Conservation (phyloP, 2,797 vertebrate genomes). For the Thamnophis elegans region DNA sequence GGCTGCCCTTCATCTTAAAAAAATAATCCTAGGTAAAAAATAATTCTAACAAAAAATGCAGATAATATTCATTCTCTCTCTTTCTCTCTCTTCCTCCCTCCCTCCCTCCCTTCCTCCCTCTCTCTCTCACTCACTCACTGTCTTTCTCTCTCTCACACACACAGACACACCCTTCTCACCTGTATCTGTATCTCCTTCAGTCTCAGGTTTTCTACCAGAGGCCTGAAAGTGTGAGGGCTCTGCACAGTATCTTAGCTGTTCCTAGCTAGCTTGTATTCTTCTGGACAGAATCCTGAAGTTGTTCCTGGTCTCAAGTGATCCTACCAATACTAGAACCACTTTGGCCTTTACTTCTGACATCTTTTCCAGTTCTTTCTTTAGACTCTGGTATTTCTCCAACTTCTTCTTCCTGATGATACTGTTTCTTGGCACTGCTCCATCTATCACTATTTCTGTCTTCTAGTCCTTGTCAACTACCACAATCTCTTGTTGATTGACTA, state of each 20-base stretch:
- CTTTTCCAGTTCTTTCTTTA: neutral
- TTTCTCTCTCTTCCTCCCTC: accelerated
- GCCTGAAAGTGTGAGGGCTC: neutral
- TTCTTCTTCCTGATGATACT: neutral
- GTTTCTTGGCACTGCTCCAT: neutral
- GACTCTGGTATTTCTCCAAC: neutral
- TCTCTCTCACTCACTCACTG: accelerated
- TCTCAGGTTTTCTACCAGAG: neutral
- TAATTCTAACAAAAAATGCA: neutral
- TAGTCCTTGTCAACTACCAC: neutral
- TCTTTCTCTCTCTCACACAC: no score
- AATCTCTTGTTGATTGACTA: neutral
- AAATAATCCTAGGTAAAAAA: neutral
- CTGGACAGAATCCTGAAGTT: neutral
- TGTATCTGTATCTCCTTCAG: neutral
- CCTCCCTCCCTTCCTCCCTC: no score
- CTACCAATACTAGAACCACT: neutral
- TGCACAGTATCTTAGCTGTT: neutral
- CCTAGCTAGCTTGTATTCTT: neutral
- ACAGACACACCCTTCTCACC: no score
- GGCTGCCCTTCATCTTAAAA: neutral
- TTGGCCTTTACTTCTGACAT: neutral
- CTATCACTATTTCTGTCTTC: neutral
- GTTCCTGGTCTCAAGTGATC: neutral
- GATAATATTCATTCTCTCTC: neutral